Percentiles rank a stretch among this genome's conserved stretches.
These are phyloP conservation scores for Lasioglossum lativentre DNA, from an alignment of 2,888 invertebrate species.

Conservation along the genomic window DNA sequence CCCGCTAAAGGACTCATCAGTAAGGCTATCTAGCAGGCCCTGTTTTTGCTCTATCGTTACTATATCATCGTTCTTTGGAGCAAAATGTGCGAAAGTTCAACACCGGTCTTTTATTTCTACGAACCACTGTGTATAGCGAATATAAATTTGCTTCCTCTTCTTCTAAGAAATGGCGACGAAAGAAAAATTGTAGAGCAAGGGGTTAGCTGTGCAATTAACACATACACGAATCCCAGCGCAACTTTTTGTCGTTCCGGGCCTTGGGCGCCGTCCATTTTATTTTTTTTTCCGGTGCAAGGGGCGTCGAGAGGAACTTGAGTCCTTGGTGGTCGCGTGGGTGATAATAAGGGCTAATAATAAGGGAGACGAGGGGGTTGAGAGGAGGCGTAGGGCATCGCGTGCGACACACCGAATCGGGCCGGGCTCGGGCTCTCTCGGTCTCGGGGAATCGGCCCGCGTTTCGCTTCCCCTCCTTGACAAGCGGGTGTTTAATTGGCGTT, in stretches of 20 bases:
- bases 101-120: background rate
- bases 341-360: conserved; percentile 80
- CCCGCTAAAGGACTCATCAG: too few relatives aligned
- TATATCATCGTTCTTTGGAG: background rate
- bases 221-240: background rate
- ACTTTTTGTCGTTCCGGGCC: background rate
- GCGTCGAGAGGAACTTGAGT: background rate
- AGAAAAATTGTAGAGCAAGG: conserved; percentile 1
- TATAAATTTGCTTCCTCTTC: background rate
- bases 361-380: conserved; percentile 41
- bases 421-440: conserved; percentile 13
- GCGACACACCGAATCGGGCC: conserved; percentile 81
- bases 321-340: conserved; percentile 66
- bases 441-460: conserved; percentile 62
- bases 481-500: conserved; percentile 85
- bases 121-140: background rate
- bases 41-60: too few relatives aligned
- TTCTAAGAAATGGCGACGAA: background rate
- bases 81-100: background rate
- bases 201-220: background rate
- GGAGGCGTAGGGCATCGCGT: conserved; percentile 78
- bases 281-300: background rate
- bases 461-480: conserved; percentile 80
- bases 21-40: too few relatives aligned
- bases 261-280: conserved; percentile 1